Percentiles rank a stretch among this genome's conserved stretches.
Conservation (phyloP, 2,888 invertebrate genomes). For the Nephrocerus scutellatus region DNA sequence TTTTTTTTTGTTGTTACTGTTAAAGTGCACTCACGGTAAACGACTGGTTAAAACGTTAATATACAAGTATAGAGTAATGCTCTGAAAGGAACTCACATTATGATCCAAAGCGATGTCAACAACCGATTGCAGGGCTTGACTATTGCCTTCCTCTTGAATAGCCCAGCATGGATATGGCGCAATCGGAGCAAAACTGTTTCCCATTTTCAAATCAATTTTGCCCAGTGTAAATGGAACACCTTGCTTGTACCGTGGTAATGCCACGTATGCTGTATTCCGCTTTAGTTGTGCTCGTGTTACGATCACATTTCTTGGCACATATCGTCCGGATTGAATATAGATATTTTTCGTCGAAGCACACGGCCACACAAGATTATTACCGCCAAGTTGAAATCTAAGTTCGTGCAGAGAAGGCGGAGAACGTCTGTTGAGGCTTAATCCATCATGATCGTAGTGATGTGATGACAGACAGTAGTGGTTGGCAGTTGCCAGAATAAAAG, state of each 20-base stretch:
- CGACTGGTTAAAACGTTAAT: too few relatives aligned
- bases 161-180: conserved; percentile 62
- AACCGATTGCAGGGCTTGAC: conserved; percentile 62
- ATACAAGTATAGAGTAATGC: neutral
- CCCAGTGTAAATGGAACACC: conserved; percentile 58
- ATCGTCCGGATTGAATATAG: conserved; percentile 53
- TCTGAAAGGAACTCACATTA: conserved; percentile 39
- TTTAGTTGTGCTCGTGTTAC: conserved; percentile 56
- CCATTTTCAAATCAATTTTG: conserved; percentile 50
- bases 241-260: conserved; percentile 55
- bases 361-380: conserved; percentile 52
- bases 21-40: too few relatives aligned
- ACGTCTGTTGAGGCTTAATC: too few relatives aligned
- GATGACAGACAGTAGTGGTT: too few relatives aligned
- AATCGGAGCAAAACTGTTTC: conserved; percentile 50
- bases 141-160: conserved; percentile 63
- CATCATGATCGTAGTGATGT: too few relatives aligned
- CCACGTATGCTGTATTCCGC: conserved; percentile 54
- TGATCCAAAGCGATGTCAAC: conserved; percentile 59
- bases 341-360: conserved; percentile 54
- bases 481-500: too few relatives aligned
- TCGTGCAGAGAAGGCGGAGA: conserved; percentile 34
- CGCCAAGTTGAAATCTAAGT: conserved; percentile 42
- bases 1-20: too few relatives aligned
- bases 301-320: conserved; percentile 55